These are phyloP conservation scores for Albula glossodonta DNA, from an alignment of 2,113 vertebrate genomes.

Conservation along the genomic window DNA sequence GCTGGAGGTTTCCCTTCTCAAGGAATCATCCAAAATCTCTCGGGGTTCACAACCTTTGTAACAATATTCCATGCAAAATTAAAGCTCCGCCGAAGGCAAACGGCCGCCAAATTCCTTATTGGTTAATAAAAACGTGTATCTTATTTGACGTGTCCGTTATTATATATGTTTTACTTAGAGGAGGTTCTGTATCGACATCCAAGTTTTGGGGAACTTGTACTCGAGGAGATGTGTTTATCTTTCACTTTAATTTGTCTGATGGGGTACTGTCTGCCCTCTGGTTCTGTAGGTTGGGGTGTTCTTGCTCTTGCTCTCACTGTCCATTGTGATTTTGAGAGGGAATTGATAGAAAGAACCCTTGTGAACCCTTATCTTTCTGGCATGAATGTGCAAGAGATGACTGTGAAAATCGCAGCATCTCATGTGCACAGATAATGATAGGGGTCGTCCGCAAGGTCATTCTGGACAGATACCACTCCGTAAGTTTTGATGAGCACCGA, in stretches of 20 bases:
- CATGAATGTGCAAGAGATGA: slow-evolving; percentile 44
- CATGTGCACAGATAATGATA: slow-evolving; percentile 35
- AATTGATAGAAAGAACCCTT: slow-evolving; percentile 52
- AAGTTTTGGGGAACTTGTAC: slow-evolving; percentile 33
- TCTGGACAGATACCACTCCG: neutral
- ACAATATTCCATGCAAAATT: too few relatives aligned
- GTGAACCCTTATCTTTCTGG: slow-evolving; percentile 55
- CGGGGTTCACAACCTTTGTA: too few relatives aligned
- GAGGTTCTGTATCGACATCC: too few relatives aligned
- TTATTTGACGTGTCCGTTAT: too few relatives aligned
- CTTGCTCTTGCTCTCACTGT: slow-evolving; percentile 43
- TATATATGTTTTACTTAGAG: too few relatives aligned
- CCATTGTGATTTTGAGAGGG: slow-evolving; percentile 52
- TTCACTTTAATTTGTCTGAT: slow-evolving; percentile 44
- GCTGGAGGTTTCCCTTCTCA: too few relatives aligned
- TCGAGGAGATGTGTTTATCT: slow-evolving; percentile 48
- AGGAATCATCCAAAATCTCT: too few relatives aligned
- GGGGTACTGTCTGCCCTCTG: slow-evolving; percentile 54
- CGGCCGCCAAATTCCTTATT: too few relatives aligned
- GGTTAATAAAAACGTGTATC: too few relatives aligned
- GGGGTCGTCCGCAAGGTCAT: slow-evolving; percentile 29
- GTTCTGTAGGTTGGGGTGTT: slow-evolving; percentile 55
- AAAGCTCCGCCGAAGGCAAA: too few relatives aligned
- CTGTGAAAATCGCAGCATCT: slow-evolving; percentile 44
- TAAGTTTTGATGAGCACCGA: slow-evolving; percentile 2